These are phyloP conservation scores for Agraylea sexmaculata DNA, from an alignment of 1,140 invertebrate genomes.

Conservation along the genomic window DNA sequence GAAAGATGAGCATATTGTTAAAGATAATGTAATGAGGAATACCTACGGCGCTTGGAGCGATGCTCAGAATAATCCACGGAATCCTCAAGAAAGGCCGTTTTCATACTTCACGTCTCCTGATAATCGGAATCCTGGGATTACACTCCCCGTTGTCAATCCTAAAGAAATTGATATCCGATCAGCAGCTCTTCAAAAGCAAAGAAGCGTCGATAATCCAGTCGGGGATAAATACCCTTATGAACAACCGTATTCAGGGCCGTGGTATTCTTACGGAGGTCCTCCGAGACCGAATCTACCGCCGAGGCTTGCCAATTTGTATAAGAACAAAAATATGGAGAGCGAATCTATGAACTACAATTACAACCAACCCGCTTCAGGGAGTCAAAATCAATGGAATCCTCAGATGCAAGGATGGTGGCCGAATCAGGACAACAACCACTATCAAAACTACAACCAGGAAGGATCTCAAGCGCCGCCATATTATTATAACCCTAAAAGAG, in stretches of 20 bases:
- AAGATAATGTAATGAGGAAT: neutral
- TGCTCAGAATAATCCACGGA: conserved; percentile 4
- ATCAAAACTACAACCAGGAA: neutral
- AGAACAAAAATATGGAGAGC: conserved; percentile 8
- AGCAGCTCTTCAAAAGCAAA: conserved; percentile 35
- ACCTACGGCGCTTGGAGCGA: conserved; percentile 13
- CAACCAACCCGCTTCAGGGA: neutral
- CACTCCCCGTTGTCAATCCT: conserved; percentile 37
- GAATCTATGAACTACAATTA: conserved; percentile 4
- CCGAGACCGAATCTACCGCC: conserved; percentile 35
- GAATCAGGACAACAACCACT: neutral
- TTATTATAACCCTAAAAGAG: neutral
- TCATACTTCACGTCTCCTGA: conserved; percentile 14
- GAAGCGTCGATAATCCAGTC: neutral
- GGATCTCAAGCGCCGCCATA: neutral
- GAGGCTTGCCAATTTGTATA: conserved; percentile 24
- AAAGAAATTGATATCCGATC: conserved; percentile 39
- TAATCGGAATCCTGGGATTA: conserved; percentile 23
- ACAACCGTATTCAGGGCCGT: conserved; percentile 9
- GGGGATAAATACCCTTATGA: conserved; percentile 11
- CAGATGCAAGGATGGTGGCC: neutral
- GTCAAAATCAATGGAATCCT: neutral
- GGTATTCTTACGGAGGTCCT: conserved; percentile 19
- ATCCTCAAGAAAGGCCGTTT: conserved; percentile 5
- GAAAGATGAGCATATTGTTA: neutral